Evolutionary conservation across 1,140 invertebrate species (phyloP), one percentile per base, ranked within the genome.

Genomic region (Magallana ariakensis): DNA sequence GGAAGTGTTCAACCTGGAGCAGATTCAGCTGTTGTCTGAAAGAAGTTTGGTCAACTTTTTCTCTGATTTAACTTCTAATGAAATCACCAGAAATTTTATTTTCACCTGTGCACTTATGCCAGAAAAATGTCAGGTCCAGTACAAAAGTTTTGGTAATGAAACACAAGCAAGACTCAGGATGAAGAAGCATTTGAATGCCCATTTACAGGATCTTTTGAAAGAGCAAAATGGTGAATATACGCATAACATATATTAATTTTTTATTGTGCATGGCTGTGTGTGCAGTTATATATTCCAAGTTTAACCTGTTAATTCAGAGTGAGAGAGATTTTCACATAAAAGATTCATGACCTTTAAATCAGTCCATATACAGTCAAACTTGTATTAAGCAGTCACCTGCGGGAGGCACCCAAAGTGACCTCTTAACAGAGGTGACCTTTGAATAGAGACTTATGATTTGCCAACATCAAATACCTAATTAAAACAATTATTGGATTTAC

Each of bases 71-170:
- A 95, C 94, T 85, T 95, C 95, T 46, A 96, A 96, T 91, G 96
- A 96, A 92, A 94, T 96, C 66, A 95, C 95, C 85, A 92, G 95
- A 87, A 95, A 95, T 86, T 96, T 96, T 91, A 95, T 95, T 60
- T 96, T 95, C 87, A 94, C 94, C 1, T 96, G 96, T 91, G 94
- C 93, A 57, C 90, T 96, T 58, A 93, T 94, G 83, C 94, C 94
- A 26, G 92, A 95, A 16, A 91, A 92, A 75, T 96, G 96, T 87
- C 89, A 93, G 11, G 94, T 95, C 87, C 95, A 93, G 57, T 96
- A 95, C 87, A 95, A 94, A 5, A 96, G 96, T 92, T 96, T 96
- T 94, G 96, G 96, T 1, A 96, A 95, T 90, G 96, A 96, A 92
- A 94, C 93, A 46, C 95, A 94, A 90, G 96, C 96, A 0, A 94